Percentiles rank a stretch among this genome's conserved stretches.
Evolutionary conservation across 2,113 vertebrate species (phyloP).

Genomic region (Neotragus moschatus): DNA sequence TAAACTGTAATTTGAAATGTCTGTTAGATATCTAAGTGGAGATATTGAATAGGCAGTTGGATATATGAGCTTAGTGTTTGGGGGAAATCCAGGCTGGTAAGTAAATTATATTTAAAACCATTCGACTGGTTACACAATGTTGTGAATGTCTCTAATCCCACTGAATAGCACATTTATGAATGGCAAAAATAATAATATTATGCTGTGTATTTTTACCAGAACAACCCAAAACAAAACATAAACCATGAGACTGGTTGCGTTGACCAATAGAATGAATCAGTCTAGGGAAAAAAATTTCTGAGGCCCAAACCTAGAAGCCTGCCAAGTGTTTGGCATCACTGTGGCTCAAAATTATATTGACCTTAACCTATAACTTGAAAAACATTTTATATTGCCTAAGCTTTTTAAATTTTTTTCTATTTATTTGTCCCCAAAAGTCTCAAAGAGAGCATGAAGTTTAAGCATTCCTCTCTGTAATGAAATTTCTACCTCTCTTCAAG

Average conservation of each 20-base stretch:
- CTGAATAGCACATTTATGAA: neutral
- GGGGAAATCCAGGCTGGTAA: neutral
- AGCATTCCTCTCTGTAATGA: conserved; percentile 16
- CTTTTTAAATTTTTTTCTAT: neutral
- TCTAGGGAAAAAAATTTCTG: neutral
- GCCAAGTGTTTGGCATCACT: neutral
- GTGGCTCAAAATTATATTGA: neutral
- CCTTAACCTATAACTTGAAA: neutral
- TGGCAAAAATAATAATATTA: neutral
- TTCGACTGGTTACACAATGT: neutral
- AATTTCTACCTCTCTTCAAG: conserved; percentile 71
- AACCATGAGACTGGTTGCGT: neutral
- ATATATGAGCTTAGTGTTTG: neutral
- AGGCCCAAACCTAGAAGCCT: neutral
- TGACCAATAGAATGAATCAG: neutral
- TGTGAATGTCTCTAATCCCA: neutral
- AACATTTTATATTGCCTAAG: neutral
- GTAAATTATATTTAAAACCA: neutral
- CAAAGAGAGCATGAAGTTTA: neutral
- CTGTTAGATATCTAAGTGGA: neutral
- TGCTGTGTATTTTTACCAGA: neutral
- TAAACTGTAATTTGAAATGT: neutral
- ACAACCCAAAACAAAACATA: neutral
- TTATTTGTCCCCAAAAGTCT: neutral
- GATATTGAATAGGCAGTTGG: neutral